Percentiles rank a stretch among this genome's conserved stretches.
Evolutionary conservation across 2,888 invertebrate genomes (phyloP).

Genomic region (Orthonevra nobilis): DNA sequence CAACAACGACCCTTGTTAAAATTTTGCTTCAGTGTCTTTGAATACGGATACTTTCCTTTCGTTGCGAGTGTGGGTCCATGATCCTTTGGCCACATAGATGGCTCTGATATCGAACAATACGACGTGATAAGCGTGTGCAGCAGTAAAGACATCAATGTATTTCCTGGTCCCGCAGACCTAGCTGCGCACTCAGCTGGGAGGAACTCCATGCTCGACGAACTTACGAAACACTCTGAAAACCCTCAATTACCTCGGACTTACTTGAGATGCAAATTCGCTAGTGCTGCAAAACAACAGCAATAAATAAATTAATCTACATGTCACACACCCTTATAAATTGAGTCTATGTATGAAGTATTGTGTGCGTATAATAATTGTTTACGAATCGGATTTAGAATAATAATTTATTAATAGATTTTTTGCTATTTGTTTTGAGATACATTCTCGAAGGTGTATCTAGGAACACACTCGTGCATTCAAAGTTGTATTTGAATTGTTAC

Average conservation of each 20-base stretch:
- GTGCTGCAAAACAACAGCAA: conserved; percentile 2
- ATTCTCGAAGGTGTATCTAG: no score
- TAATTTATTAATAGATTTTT: conserved; percentile 16
- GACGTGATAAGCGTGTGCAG: conserved; percentile 83
- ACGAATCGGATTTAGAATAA: not conserved
- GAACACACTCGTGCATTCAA: no score
- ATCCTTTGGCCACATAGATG: conserved; percentile 83
- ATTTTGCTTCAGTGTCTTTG: no score
- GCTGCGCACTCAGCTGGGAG: conserved; percentile 77
- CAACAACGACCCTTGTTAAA: no score
- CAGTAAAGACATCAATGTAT: conserved; percentile 82
- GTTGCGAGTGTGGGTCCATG: conserved; percentile 75
- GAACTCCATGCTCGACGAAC: conserved; percentile 78
- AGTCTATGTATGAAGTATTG: no score
- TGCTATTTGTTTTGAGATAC: no score
- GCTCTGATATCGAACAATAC: conserved; percentile 83
- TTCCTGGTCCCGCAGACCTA: conserved; percentile 78
- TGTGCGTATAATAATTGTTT: not conserved
- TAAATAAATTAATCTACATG: not conserved
- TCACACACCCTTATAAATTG: not conserved
- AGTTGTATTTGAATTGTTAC: not conserved
- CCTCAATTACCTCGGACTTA: no score
- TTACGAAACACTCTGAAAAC: no score
- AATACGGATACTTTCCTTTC: conserved; percentile 77
- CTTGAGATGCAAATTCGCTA: conserved; percentile 3